Conservation (phyloP, 37 sponge, comb jelly and placozoan genomes). For the Theonella swinhoei region DNA sequence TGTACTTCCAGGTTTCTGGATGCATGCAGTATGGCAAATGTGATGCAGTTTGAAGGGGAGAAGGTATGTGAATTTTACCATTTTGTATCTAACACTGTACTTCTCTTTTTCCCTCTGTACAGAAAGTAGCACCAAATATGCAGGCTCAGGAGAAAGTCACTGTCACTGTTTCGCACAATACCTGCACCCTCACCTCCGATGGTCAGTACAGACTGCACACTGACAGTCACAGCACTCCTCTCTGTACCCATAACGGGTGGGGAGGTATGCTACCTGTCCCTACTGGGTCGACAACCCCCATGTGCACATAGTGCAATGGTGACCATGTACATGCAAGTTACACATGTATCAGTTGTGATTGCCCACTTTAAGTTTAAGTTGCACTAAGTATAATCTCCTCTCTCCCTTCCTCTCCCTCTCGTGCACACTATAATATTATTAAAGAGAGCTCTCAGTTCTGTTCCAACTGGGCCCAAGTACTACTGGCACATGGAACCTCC, state of each 20-base stretch:
- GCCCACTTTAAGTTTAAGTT: not conserved
- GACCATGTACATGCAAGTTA: not conserved
- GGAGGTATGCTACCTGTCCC: not conserved
- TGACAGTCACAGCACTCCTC: not conserved
- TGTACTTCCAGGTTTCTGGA: constrained; percentile 33
- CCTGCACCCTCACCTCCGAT: constrained; percentile 13
- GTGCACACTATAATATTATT: no score
- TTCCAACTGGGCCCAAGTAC: constrained; percentile 58
- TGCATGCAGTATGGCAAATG: constrained; percentile 48
- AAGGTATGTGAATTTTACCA: not conserved
- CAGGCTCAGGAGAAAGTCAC: not conserved
- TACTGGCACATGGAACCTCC: constrained; percentile 52
- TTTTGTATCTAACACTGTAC: not conserved
- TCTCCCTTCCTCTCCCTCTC: not conserved
- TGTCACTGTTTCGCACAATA: constrained; percentile 11
- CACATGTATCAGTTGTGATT: not conserved
- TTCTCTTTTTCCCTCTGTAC: not conserved
- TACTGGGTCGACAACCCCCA: not conserved
- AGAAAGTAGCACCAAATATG: not conserved
- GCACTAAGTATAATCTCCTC: not conserved
- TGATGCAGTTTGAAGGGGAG: constrained; percentile 45
- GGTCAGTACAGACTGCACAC: constrained; percentile 5
- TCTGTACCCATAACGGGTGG: not conserved
- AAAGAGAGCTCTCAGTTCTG: constrained; percentile 63
- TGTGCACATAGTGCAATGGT: not conserved